Conservation (phyloP, 2,797 vertebrate genomes). For the Galago senegalensis region DNA sequence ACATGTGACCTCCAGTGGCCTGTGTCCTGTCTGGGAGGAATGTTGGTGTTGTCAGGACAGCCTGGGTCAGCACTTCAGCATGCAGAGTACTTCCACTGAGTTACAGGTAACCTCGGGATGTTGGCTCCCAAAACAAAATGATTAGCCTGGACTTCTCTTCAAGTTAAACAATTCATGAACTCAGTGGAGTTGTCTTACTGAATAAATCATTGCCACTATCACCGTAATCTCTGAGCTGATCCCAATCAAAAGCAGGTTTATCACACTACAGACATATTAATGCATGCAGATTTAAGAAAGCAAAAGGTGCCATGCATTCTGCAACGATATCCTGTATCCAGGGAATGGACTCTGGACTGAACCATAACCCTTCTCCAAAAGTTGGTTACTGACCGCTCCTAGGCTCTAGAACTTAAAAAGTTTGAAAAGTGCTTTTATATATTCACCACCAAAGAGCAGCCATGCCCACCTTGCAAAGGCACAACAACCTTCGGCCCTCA, state of each 20-base stretch:
- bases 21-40: not conserved
- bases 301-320: not conserved
- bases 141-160: not conserved
- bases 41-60: not conserved
- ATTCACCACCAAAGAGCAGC: not conserved
- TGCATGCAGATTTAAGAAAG: not conserved
- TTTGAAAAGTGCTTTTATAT: not conserved
- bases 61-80: not conserved
- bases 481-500: not conserved
- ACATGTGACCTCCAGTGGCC: not conserved
- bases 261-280: not conserved
- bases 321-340: not conserved
- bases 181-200: constrained; percentile 33
- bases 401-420: not conserved
- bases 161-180: not conserved
- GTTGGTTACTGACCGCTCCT: not conserved
- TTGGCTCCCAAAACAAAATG: not conserved
- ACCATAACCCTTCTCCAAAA: not conserved
- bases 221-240: not conserved
- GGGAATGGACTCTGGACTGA: not conserved
- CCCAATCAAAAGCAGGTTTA: not conserved
- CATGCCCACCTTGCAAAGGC: not conserved
- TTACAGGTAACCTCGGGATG: not conserved
- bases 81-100: not conserved
- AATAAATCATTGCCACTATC: not conserved